Base-by-base conservation (phyloP, 1,140 invertebrate species). In the Theocolax elegans region DNA sequence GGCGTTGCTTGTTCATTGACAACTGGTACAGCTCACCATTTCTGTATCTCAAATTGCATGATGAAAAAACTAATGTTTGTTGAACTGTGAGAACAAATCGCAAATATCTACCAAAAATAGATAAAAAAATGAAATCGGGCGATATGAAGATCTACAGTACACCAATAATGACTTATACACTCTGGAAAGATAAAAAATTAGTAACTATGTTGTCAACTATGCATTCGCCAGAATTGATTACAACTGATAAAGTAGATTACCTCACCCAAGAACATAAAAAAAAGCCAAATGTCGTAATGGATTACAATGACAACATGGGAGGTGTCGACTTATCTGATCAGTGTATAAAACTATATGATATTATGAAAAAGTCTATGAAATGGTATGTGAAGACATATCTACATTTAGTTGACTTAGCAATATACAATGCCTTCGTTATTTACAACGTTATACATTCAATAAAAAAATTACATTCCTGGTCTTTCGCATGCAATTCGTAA, bases 261-360 rank as follows among this genome's bases (percentile, higher is more conserved):
- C 44, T 1, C 38, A 67, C 64, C 2, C 13, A 17, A 21, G 56
- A 59, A 40, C 19, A 10, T 13, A 40, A 35, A 59, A 38, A 25
- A 38, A 68, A 68, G 23, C 66, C 54, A 23, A 68, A 60, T 38
- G 27, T 48, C 13, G 54, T 68, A 19, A 12, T 60, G 7, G 27
- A 49, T 1, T 68, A 68, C 44, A 68, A 68, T n/a, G 1, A 68
- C 1, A 40, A 59, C 17, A 60, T 68, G 44, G 56, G 66, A 17
- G 66, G 54, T 23, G 66, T 60, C 3, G 46, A 63, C 25, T 19
- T 29, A 21, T 29, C 42, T 31, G 46, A 63, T 63, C 46, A 63
- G 12, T 13, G 17, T 19, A 49, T 49, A 35, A 4, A 35, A 6
- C 31, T 10, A 10, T 10, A 35, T 10, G 31, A 35, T 6, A 48